Base-by-base conservation (phyloP, 2,797 vertebrate species). In the Florisuga fusca region DNA sequence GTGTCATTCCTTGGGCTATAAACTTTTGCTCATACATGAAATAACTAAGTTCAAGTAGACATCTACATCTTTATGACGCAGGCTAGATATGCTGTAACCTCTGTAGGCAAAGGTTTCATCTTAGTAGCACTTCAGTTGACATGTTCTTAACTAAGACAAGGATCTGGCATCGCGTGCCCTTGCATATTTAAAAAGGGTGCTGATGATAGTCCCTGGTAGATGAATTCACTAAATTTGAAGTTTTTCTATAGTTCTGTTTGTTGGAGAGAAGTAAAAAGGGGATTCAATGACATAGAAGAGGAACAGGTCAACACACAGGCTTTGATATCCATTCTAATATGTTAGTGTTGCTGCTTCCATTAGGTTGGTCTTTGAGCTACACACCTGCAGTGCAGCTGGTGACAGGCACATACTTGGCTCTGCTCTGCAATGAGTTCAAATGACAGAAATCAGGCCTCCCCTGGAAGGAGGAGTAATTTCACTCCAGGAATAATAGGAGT, bases 221-320 rank as follows among this genome's bases (percentile, higher is more conserved):
- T 21, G 17, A 81, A 75, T 95, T 93, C 33, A 79, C 61, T 84
- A 91, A 81, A 95, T 94, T 77, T 94, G 86, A 94, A 94, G 38
- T 41, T 89, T 93, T 97, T 90, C 93, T 93, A 84, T 10, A 46
- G 41, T 54, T 97, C 95, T 97, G 29, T 91, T 94, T 93, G 67
- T 55, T 73, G 58, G 73, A 85, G 80, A 97, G 41, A 73, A 36
- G 10, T 11, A 69, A 64, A 91, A 72, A 15, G 1, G 9, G 36
- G 15, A 16, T 69, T 8, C 3, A 63, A 5, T 29, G 22, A 74
- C 54, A 29, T 26, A 2, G 26, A 22, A 81, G 62, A 45, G 54
- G 26, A 81, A 54, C 10, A 85, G 85, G 26, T 67, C 36, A 77
- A 71, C 13, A 33, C 10, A 23, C 7, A 68, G 46, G 6, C 25